Base-by-base conservation (phyloP, 2,797 vertebrate genomes). In the Etheostoma nigrum region DNA sequence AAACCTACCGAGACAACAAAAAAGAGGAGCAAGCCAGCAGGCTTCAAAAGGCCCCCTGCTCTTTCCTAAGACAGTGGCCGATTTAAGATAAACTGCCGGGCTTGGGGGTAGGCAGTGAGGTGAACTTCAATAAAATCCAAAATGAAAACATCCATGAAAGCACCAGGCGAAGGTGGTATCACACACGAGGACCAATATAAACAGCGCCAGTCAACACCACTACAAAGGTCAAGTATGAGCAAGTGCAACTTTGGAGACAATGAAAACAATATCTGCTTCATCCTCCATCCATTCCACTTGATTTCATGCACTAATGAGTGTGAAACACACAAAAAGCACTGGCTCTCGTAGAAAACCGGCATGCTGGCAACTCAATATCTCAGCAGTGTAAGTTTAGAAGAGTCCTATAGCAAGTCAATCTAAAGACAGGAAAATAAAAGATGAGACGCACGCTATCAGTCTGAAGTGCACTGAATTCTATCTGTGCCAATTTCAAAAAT, bases 41-140 rank as follows among this genome's bases (percentile, higher is more conserved):
- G 91, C 92, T 93, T 88, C 86, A 92, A 87, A 93, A 93, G 88
- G 83, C 88, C 93, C 89, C 89, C 90, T 55, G 88, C 93, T 91
- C 91, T 42, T 90, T 71, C 90, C 90, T 78, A 89, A 95, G 91
- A 93, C 92, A 87, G 87, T 81, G 91, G 90, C 90, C 92, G 84
- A 94, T 93, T 95, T 89, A 93, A 81, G 86, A 85, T n/a, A 89
- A 91, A 91, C 93, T 92, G 91, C 92, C 78, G 52, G 88, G 92
- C 62, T 70, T 23, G 52, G 63, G 81, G 71, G 40, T n/a, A 54
- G 76, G 67, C 76, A 82, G 88, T 3, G 42, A 91, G 91, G 80
- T 84, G 74, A 89, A 74, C 91, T 93, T 94, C 92, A 91, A 93
- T 94, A 76, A 94, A 69, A 94, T 88, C 84, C 86, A 90, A 89